These are phyloP conservation scores for Lasius platythorax DNA, from an alignment of 2,888 invertebrate species.

Conservation along the genomic window DNA sequence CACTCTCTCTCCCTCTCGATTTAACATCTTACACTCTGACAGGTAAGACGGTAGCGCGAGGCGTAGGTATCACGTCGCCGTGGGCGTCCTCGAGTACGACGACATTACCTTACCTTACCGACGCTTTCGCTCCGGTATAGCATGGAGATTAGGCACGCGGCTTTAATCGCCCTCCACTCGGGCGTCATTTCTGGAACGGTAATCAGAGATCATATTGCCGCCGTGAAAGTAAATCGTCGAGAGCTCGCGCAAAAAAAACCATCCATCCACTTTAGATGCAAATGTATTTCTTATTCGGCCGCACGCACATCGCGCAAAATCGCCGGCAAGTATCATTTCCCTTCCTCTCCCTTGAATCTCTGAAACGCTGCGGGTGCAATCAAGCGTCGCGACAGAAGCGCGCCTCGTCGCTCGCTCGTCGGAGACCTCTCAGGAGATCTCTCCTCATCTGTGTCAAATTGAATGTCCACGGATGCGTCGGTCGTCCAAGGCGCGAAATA, in stretches of 20 bases:
- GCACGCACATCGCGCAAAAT: conserved; percentile 34
- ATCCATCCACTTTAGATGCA: conserved; percentile 57
- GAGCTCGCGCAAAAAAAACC: conserved; percentile 22
- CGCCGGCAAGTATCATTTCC: conserved; percentile 11
- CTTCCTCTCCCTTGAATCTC: conserved; percentile 2
- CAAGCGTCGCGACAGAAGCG: conserved; percentile 9
- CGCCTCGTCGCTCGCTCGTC: background rate
- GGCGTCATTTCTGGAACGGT: conserved; percentile 55
- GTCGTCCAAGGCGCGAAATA: background rate
- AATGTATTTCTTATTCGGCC: conserved; percentile 54
- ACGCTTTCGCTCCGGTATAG: conserved; percentile 16
- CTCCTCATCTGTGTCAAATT: conserved; percentile 12
- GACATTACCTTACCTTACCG: conserved; percentile 48
- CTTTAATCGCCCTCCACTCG: conserved; percentile 51
- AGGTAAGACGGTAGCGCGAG: conserved; percentile 80
- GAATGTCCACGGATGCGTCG: conserved; percentile 1
- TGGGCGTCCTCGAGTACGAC: conserved; percentile 68
- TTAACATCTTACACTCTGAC: conserved; percentile 80
- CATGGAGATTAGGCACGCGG: conserved; percentile 54
- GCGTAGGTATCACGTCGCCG: conserved; percentile 83
- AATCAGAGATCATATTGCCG: conserved; percentile 53
- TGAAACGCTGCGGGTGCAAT: background rate
- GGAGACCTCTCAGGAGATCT: background rate
- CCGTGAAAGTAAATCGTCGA: conserved; percentile 49
- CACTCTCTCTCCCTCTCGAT: conserved; percentile 71